These are phyloP conservation scores for Ypsolopha scabrella DNA, from an alignment of 2,888 invertebrate species.

Conservation along the genomic window DNA sequence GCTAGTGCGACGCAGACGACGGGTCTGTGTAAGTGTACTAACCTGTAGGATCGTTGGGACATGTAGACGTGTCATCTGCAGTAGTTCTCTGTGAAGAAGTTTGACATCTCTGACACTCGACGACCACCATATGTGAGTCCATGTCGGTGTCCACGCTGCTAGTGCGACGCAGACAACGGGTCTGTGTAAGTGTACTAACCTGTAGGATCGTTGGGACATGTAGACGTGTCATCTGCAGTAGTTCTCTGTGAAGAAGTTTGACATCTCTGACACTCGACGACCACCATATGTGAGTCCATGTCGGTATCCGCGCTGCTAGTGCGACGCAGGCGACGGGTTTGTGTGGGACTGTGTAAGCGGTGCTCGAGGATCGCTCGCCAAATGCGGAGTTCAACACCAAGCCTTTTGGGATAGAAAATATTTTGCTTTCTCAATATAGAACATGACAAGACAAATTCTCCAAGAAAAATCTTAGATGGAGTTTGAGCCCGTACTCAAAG, in stretches of 20 bases:
- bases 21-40: too few species aligned
- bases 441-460: too few species aligned
- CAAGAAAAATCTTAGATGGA: too few species aligned
- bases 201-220: slow-evolving; percentile 44
- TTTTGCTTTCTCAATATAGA: too few species aligned
- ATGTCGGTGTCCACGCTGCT: slow-evolving; percentile 57
- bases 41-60: slow-evolving; percentile 44
- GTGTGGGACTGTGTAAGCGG: slow-evolving; percentile 36
- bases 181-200: slow-evolving; percentile 11
- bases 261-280: slow-evolving; percentile 54
- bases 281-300: slow-evolving; percentile 55
- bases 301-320: slow-evolving; percentile 55
- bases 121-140: slow-evolving; percentile 56
- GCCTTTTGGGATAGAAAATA: too few species aligned
- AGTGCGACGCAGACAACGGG: slow-evolving; percentile 33
- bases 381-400: slow-evolving; percentile 83
- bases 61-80: slow-evolving; percentile 15
- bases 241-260: slow-evolving; percentile 28
- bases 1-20: too few species aligned
- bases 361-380: slow-evolving; percentile 85
- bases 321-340: slow-evolving; percentile 31
- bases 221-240: slow-evolving; percentile 17
- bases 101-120: slow-evolving; percentile 52
- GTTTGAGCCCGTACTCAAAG: too few species aligned
- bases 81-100: slow-evolving; percentile 27